Evolutionary conservation across 2,888 invertebrate species (phyloP).

Genomic region (Plebejus argus): DNA sequence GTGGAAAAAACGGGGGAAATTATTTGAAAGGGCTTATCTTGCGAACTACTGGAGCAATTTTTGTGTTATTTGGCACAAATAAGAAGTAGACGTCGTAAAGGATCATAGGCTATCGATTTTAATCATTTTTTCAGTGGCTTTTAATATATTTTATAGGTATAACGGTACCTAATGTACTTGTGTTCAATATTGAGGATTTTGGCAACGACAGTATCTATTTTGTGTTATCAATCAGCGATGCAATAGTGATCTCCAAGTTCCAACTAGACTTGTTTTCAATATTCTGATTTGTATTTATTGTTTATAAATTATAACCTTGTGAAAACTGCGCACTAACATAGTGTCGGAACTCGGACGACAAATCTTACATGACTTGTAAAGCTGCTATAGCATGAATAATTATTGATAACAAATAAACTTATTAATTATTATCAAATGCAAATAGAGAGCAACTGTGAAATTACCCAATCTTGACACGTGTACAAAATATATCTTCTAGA

Average conservation of each 20-base stretch:
- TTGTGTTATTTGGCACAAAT: too few relatives aligned
- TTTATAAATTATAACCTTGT: slow-evolving; percentile 18
- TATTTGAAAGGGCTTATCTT: too few relatives aligned
- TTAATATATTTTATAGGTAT: too few relatives aligned
- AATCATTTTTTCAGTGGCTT: too few relatives aligned
- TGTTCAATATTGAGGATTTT: background rate
- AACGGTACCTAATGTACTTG: too few relatives aligned
- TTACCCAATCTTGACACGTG: slow-evolving; percentile 51
- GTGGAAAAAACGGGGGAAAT: too few relatives aligned
- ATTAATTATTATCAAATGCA: background rate
- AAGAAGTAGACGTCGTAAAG: too few relatives aligned
- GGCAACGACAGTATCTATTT: background rate
- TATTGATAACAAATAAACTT: background rate
- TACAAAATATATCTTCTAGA: slow-evolving; percentile 48
- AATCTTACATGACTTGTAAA: slow-evolving; percentile 2
- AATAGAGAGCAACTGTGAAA: background rate
- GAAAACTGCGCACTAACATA: slow-evolving; percentile 18
- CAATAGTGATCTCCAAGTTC: background rate
- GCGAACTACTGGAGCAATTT: too few relatives aligned
- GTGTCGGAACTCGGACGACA: background rate
- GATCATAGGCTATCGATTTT: too few relatives aligned
- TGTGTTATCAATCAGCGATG: background rate
- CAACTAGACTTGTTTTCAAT: slow-evolving; percentile 7
- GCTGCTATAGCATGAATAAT: background rate
- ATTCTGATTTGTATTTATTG: slow-evolving; percentile 23